Base-by-base conservation (phyloP, 2,113 vertebrate species). In the Paraplagusia blochii region DNA sequence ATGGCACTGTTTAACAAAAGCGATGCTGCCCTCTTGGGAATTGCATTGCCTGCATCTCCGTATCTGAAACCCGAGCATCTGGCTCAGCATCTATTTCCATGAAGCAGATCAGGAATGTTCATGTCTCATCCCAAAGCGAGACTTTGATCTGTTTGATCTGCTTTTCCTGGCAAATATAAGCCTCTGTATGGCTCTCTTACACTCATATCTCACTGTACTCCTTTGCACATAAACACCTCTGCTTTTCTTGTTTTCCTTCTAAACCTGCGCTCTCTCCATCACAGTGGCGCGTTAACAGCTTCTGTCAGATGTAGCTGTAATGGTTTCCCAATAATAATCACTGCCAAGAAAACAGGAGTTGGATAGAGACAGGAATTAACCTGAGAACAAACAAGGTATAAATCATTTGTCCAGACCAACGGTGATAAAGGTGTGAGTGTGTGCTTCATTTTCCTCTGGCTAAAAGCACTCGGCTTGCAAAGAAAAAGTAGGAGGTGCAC, bases 401-500 rank as follows among this genome's bases (percentile, higher is more conserved):
- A 53, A 17, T 64, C 49, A 47, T 44, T 14, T 11, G 1, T 33
- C 47, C 15, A n/a, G 56, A 15, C 6, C 13, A 18, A 34, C 29
- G 39, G 39, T 33, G 53, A 52, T 49, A 36, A 45, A 51, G 17
- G 40, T 18, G 14, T 45, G 11, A 38, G 13, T 11, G 38, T 11
- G 10, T 39, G 46, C 14, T 36, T 55, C 36, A 45, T 14, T 12
- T 13, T 10, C 40, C 12, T 53, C 42, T 58, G 59, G 55, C 58
- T 61, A 70, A 69, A 54, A 48, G 46, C 42, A 49, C 51, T 78
- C 64, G 59, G 72, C 70, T 34, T 62, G 66, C 53, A 70, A 54
- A 78, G 44, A 69, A 61, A 66, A 53, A 66, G 78, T 80, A 80
- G 81, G 86, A 87, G 85, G 84, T 80, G 83, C 81, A 68, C 69